Evolutionary conservation across 2,888 invertebrate species (phyloP), one percentile per base, ranked within the genome.

Genomic region (Drosophila tripunctata): DNA sequence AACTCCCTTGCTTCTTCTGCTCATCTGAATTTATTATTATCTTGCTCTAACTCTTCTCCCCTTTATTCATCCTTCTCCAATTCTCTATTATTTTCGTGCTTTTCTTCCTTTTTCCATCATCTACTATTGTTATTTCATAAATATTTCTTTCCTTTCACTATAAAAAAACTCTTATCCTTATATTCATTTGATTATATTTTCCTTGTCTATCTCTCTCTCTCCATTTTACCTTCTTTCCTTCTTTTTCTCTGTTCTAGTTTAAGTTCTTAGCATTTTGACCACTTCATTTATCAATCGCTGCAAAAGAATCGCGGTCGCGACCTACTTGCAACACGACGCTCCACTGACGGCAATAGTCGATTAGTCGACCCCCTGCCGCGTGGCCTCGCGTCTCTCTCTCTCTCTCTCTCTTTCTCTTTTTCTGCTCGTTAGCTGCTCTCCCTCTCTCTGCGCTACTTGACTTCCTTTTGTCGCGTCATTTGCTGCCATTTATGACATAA

Each of bases 401-500:
- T 6, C 19, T 19, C n/a, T 6, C 8, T 51, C 12, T 24, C 12
- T 10, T 3, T 10, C 33, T n/a, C 17, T 17, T 4, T 4, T 10
- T 31, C 24, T 41, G 2, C 12, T 5, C 30, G 2, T n/a, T 30
- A 3, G 0, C n/a, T n/a, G 10, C 15, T 47, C 15, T 40, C 10
- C 12, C 10, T 41, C 27, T 21, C 22, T 62, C 27, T 40, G 12
- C 51, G 22, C 21, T 48, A 17, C 24, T 44, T 55, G 17, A 31
- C 57, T 50, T 64, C 56, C 47, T 52, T 61, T 40, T 58, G 45
- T 68, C 44, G 58, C 61, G 36, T 61, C 56, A 63, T 48, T 67
- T 55, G 38, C 57, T 62, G 62, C 63, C 76, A 61, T 75, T 55
- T 67, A 47, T 47, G 71, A 63, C 71, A 75, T 79, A 71, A 79